Base-by-base conservation (phyloP, 1,140 invertebrate genomes). In the Temnothorax nylanderi region DNA sequence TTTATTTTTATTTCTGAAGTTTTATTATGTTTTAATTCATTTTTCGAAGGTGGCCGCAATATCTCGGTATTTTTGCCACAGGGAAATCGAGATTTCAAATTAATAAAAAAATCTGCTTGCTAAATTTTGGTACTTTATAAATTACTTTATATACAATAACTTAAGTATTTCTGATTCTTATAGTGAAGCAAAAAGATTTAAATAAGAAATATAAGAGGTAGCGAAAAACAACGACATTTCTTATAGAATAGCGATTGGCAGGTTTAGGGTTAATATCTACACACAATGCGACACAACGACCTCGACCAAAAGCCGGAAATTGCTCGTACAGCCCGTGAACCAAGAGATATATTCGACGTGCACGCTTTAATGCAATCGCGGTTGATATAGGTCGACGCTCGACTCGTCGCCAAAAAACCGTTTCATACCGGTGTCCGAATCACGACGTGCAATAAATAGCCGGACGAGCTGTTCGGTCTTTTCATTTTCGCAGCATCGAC, bases 401-500 rank as follows among this genome's bases (percentile, higher is more conserved):
- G 37, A 69, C 56, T 72, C 49, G 37, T 69, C 18, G 37, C 37
- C 26, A 8, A 41, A 72, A 72, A 72, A 74, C 7, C n/a, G 6
- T 71, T 71, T 81, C 49, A 71, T 71, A 81, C 64, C 32, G 32
- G 21, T 26, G 26, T 41, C 6, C 47, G 10, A 69, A 80, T 67
- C 34, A 44, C 6, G 37, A 32, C 6, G 26, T 26, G 78, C 21
- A 71, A 72, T 81, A 81, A 72, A 81, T 81, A 81, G 54, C 47
- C 34, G 10, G 56, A 18, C 78, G 11, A 44, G 51, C 37, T 21
- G 37, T 21, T 74, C 51, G 37, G 18, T 58, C 54, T 72, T 82
- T 82, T 72, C 65, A 82, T 58, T 72, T 82, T 58, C 54, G 21
- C n/a, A 37, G 49, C 13, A 67, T 56, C 49, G 10, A 82, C 41